Evolutionary conservation across 1,140 invertebrate species (phyloP).

Genomic region (Centruroides vittatus): DNA sequence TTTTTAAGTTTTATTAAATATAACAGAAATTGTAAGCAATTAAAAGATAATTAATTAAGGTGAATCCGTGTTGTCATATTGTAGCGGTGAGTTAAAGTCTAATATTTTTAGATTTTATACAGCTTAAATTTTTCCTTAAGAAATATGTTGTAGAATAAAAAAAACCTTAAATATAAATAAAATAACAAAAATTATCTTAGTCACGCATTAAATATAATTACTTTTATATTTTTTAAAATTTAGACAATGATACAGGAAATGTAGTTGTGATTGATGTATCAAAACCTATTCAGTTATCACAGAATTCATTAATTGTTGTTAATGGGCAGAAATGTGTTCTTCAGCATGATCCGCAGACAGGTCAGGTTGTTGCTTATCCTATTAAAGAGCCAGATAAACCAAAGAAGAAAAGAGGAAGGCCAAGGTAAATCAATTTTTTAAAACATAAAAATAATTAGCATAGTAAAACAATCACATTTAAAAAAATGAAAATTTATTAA

Average conservation of each 20-base stretch:
- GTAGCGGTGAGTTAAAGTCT: no score
- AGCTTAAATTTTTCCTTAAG: no score
- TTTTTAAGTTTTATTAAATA: no score
- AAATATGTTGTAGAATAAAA: no score
- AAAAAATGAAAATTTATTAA: no score
- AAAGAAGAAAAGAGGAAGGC: slow-evolving; percentile 24
- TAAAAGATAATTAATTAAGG: no score
- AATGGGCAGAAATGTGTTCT: slow-evolving; percentile 30
- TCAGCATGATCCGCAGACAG: slow-evolving; percentile 25
- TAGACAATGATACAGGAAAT: neutral
- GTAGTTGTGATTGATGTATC: slow-evolving; percentile 22
- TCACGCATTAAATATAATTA: neutral
- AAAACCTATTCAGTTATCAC: slow-evolving; percentile 25
- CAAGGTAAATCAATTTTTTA: slow-evolving; percentile 13
- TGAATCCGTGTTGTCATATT: no score
- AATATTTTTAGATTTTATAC: no score
- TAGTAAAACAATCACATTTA: no score
- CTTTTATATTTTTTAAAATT: neutral
- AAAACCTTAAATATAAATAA: neutral
- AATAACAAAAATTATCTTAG: neutral
- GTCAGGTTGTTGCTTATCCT: slow-evolving; percentile 29
- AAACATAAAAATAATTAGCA: neutral
- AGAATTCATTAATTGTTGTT: slow-evolving; percentile 26
- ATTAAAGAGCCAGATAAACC: slow-evolving; percentile 19
- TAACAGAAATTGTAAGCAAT: no score